Evolutionary conservation across 2,113 vertebrate genomes (phyloP).

Genomic region (Solenodon paradoxus): DNA sequence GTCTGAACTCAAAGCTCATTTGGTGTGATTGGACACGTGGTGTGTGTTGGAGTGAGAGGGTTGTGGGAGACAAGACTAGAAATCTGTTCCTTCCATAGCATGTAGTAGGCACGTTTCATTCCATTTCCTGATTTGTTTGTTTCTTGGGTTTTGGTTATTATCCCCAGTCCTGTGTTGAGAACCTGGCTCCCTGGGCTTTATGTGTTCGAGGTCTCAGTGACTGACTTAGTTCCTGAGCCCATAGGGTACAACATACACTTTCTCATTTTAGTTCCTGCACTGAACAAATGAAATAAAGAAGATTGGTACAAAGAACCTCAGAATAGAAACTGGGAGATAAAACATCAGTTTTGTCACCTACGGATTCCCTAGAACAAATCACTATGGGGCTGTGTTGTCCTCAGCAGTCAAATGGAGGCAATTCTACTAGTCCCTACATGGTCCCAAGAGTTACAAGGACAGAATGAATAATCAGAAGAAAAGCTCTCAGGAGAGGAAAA

Average conservation of each 20-base stretch:
- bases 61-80: background rate
- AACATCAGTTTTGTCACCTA: background rate
- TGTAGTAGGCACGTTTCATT: background rate
- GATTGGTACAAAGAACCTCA: background rate
- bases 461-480: background rate
- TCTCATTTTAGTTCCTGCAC: background rate
- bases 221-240: too few relatives aligned
- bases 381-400: background rate
- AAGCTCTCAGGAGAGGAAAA: background rate
- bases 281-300: constrained; percentile 14
- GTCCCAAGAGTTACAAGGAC: background rate
- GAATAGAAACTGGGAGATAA: background rate
- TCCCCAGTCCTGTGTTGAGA: too few relatives aligned
- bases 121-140: too few relatives aligned
- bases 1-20: background rate
- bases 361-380: background rate
- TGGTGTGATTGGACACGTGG: constrained; percentile 55
- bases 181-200: too few relatives aligned
- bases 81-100: background rate
- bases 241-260: too few relatives aligned
- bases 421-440: background rate
- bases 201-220: too few relatives aligned
- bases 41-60: background rate
- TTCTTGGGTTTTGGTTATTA: too few relatives aligned
- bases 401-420: background rate